phyloP scores from a whole-genome alignment of 2,113 vertebrate genomes.

The Myotis yumanensis region DNA sequence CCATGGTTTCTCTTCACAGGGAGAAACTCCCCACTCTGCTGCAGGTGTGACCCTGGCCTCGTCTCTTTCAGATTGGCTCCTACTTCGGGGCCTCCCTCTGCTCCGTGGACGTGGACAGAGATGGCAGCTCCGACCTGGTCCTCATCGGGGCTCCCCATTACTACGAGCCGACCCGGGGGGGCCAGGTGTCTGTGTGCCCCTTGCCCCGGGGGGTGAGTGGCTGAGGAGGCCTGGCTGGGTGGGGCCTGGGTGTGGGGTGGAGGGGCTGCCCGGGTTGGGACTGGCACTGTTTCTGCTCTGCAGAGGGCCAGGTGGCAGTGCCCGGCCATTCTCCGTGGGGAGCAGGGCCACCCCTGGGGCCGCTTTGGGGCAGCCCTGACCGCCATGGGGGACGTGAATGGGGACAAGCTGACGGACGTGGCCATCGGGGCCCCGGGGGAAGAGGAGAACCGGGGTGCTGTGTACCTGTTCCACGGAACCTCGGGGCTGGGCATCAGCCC shows the following conservation, averaged over 20 bases:
- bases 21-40: not conserved
- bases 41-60: not conserved
- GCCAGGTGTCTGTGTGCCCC: slow-evolving; percentile 70
- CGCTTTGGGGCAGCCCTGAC: slow-evolving; percentile 89
- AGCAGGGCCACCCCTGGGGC: slow-evolving; percentile 76
- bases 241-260: not conserved
- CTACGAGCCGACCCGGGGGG: slow-evolving; percentile 62
- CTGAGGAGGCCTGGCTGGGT: not conserved
- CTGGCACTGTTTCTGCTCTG: not conserved
- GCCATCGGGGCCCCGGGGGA: slow-evolving; percentile 92
- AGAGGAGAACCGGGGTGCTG: slow-evolving; percentile 83
- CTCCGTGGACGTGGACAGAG: slow-evolving; percentile 71
- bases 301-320: slow-evolving; percentile 69
- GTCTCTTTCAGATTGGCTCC: slow-evolving; percentile 78
- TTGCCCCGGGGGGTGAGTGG: not conserved
- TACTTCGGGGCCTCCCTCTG: slow-evolving; percentile 81
- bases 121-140: slow-evolving; percentile 65
- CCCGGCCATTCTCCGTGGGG: slow-evolving; percentile 46
- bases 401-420: slow-evolving; percentile 87
- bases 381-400: slow-evolving; percentile 86
- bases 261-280: not conserved
- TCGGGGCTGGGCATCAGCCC: slow-evolving; percentile 63
- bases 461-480: slow-evolving; percentile 89
- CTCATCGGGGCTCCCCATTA: slow-evolving; percentile 79
- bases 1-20: not conserved